These are phyloP conservation scores for Amphimedon queenslandica DNA, from an alignment of 37 sponge, comb jelly and placozoan genomes.

Conservation along the genomic window DNA sequence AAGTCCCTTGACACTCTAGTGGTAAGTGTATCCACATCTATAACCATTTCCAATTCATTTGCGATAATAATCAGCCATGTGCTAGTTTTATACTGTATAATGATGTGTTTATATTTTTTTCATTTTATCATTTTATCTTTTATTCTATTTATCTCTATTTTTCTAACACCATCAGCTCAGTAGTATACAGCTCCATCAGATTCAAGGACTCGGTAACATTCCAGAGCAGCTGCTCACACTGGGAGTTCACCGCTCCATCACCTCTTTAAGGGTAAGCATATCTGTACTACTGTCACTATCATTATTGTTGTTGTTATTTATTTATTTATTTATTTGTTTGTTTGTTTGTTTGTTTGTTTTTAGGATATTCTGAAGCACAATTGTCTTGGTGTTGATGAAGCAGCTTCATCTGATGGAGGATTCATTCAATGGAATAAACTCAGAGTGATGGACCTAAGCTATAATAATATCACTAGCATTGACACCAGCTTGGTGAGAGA, in stretches of 20 bases:
- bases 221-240: background rate
- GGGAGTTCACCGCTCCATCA: background rate
- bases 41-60: background rate
- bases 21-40: constrained; percentile 14
- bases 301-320: too few relatives aligned
- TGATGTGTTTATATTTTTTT: background rate
- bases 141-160: background rate
- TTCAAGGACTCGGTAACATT: background rate
- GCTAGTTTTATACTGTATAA: background rate
- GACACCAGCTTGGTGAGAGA: background rate
- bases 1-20: constrained; percentile 30
- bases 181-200: background rate
- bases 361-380: background rate
- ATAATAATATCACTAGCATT: constrained; percentile 5
- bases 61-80: too few relatives aligned
- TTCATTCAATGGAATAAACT: background rate
- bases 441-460: background rate
- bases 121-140: background rate
- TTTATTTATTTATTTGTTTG: too few relatives aligned
- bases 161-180: background rate
- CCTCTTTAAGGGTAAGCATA: background rate
- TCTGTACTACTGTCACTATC: too few relatives aligned
- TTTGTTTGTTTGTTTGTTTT: too few relatives aligned
- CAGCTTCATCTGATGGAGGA: too few relatives aligned
- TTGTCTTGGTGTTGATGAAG: background rate